phyloP scores from a whole-genome alignment of 2,888 invertebrate species.

The Drosophila nr. perissopoda region DNA sequence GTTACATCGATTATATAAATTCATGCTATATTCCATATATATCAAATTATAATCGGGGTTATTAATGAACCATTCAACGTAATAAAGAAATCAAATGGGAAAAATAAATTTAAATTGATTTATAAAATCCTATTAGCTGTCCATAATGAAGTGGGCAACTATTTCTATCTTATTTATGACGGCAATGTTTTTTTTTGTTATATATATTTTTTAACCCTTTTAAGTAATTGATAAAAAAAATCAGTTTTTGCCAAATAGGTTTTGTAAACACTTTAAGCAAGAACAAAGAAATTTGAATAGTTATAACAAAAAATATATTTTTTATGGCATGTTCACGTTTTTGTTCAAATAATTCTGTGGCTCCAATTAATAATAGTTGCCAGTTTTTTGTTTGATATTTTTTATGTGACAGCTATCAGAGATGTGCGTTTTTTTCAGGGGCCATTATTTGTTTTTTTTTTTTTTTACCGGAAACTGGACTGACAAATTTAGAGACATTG shows the following conservation, averaged over 20 bases:
- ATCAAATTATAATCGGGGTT: slow-evolving; percentile 25
- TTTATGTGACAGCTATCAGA: slow-evolving; percentile 22
- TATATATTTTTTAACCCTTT: background rate
- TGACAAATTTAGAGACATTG: slow-evolving; percentile 39
- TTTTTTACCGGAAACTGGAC: slow-evolving; percentile 18
- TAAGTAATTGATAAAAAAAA: background rate
- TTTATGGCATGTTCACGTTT: slow-evolving; percentile 39
- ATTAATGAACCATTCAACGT: slow-evolving; percentile 40
- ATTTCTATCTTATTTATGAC: slow-evolving; percentile 32
- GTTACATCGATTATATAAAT: background rate
- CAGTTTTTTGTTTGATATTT: slow-evolving; percentile 8
- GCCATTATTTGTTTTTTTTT: slow-evolving; percentile 23
- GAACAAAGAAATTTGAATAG: slow-evolving; percentile 52
- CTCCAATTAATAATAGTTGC: slow-evolving; percentile 41
- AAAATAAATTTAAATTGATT: slow-evolving; percentile 32
- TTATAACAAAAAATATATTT: slow-evolving; percentile 56
- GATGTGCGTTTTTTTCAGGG: slow-evolving; percentile 10
- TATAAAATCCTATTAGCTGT: slow-evolving; percentile 40
- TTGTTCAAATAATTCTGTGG: slow-evolving; percentile 26
- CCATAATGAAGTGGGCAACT: slow-evolving; percentile 30
- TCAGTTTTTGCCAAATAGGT: slow-evolving; percentile 8
- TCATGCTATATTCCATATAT: slow-evolving; percentile 18
- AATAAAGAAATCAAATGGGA: slow-evolving; percentile 40
- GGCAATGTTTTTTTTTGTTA: slow-evolving; percentile 3
- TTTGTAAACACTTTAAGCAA: slow-evolving; percentile 33